A percentile compares a stretch with the other conserved stretches of the same genome.
phyloP scores from a whole-genome alignment of 2,113 vertebrate genomes.

The Anser cygnoides region DNA sequence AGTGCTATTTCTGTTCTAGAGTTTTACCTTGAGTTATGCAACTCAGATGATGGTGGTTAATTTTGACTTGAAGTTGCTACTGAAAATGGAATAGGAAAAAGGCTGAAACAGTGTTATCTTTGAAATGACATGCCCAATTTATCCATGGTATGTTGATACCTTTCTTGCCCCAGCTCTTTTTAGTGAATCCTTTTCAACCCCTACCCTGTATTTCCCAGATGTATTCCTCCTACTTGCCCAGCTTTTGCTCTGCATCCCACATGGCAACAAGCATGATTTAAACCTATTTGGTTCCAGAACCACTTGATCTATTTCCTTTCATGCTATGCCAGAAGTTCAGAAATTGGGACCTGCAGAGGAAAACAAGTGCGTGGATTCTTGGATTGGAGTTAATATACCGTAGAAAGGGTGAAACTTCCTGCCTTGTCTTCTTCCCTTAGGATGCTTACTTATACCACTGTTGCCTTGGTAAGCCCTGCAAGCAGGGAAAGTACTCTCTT shows the following conservation, averaged over 20 bases:
- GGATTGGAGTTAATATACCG: background rate
- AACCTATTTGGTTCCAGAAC: background rate
- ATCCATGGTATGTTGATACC: fast-evolving
- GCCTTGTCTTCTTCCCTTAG: background rate
- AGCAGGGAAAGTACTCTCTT: background rate
- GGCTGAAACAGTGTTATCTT: background rate
- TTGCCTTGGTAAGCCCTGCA: background rate
- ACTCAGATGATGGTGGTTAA: background rate
- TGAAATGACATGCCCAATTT: background rate
- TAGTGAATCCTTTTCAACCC: background rate
- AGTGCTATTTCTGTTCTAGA: background rate
- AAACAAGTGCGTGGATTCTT: background rate
- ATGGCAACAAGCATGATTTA: background rate
- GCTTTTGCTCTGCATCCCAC: background rate
- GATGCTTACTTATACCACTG: background rate
- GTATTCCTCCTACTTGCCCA: background rate
- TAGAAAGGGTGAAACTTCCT: background rate
- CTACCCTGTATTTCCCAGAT: background rate
- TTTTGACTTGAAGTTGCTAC: background rate
- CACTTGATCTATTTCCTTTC: background rate
- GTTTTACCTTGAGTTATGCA: background rate
- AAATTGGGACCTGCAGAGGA: background rate
- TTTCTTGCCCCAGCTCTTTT: background rate
- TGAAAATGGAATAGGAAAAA: background rate
- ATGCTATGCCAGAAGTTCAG: background rate